Conservation (phyloP, 2,113 vertebrate species). For the Nicator chloris region DNA sequence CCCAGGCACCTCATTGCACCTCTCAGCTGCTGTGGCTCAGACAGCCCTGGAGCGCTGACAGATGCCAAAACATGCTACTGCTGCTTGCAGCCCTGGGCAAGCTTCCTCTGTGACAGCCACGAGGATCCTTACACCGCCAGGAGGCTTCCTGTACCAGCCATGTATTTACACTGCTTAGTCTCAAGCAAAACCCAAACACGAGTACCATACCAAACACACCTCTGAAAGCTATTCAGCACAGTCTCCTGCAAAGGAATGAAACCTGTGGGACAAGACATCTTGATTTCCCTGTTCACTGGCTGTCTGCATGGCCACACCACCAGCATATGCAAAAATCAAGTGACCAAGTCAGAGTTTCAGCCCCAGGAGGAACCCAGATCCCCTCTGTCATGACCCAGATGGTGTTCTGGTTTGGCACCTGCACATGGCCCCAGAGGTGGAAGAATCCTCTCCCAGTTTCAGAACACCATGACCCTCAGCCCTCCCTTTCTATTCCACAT, state of each 20-base stretch:
- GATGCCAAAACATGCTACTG: neutral
- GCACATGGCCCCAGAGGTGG: neutral
- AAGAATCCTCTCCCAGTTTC: neutral
- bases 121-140: rapidly evolving
- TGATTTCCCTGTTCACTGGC: neutral
- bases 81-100: neutral
- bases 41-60: neutral
- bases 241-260: neutral
- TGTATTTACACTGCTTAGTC: neutral
- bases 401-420: neutral
- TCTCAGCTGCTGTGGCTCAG: neutral
- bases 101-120: neutral
- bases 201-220: neutral
- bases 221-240: neutral
- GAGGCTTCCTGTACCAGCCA: neutral
- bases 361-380: neutral
- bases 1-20: neutral
- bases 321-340: neutral
- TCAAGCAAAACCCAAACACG: neutral
- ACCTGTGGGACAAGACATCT: neutral
- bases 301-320: neutral
- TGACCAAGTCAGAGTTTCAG: neutral
- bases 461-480: rapidly evolving
- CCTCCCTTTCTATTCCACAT: neutral
- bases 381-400: neutral